These are phyloP conservation scores for Adineta ricciae DNA, from an alignment of 2,888 invertebrate species.

Conservation along the genomic window DNA sequence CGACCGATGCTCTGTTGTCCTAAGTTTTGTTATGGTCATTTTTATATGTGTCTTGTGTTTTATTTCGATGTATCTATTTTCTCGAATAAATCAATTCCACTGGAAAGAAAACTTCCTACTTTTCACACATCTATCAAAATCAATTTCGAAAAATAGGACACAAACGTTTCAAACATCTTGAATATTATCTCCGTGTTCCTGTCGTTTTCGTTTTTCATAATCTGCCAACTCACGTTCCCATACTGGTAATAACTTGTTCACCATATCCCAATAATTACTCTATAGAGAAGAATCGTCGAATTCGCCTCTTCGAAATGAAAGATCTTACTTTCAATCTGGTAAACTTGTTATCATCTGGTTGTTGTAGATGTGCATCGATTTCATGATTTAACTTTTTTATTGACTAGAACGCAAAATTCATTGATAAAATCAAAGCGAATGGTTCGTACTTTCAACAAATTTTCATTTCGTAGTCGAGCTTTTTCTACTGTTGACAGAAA, in stretches of 20 bases:
- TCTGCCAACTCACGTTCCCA: slow-evolving; percentile 10
- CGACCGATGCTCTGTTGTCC: background rate
- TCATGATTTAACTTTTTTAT: background rate
- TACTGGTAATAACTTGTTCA: background rate
- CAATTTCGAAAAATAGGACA: no score
- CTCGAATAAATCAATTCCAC: background rate
- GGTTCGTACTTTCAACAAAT: background rate
- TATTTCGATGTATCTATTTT: slow-evolving; percentile 18
- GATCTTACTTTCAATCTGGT: background rate
- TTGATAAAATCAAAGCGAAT: background rate
- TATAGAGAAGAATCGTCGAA: background rate
- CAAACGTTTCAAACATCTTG: background rate
- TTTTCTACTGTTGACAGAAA: background rate
- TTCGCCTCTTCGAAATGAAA: no score
- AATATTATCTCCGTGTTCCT: background rate
- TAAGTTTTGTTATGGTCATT: background rate
- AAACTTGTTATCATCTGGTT: background rate
- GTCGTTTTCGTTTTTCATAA: background rate
- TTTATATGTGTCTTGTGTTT: background rate
- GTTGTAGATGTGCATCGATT: background rate
- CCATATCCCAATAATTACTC: slow-evolving; percentile 19
- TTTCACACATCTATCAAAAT: no score
- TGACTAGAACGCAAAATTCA: background rate
- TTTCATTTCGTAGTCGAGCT: slow-evolving; percentile 3
- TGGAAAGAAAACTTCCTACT: background rate